Base-by-base conservation (phyloP, 1,140 invertebrate genomes). In the Euborellia annulipes region DNA sequence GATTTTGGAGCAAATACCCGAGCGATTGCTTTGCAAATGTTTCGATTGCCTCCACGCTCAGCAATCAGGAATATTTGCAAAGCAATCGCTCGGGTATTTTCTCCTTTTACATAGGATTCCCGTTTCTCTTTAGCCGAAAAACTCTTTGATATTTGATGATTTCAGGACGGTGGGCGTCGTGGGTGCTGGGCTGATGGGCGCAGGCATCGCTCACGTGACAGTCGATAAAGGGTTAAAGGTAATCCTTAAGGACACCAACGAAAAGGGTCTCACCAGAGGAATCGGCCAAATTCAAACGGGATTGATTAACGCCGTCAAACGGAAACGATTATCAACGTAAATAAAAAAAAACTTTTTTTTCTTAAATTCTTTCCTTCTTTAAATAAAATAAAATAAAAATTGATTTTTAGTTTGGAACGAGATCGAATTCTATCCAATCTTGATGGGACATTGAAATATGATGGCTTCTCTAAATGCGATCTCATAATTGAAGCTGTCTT, bases 401-500 rank as follows among this genome's bases (percentile, higher is more conserved):
- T 43, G 17, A 44, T 43, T 14, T 43, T 43, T 42, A 76, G 80
- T 6, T 68, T 86, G 58, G 77, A 92, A 60, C 78, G 76, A 50
- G 89, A 97, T 57, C 73, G 76, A 43, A 78, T 75, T 43, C 54
- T 94, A 45, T 73, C 91, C 0, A 80, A 83, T 52, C 67, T 99
- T 3, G 62, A 79, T 19, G 70, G 85, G 17, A 90, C 92, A 3
- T 62, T 94, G 16, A 69, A 76, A 36, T 98, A 98, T 61, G 68
- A 78, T n/a, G 71, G 78, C 41, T 93, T 99, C 54, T 82, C 82
- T 53, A 78, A 85, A 46, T 75, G 75, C 41, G 95, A 98, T 65
- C 82, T 98, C 59, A 83, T 99, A 0, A 95, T 99, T 56, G 96
- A 99, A 70, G 96, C 96, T 43, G 95, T 99, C 3, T 98, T 98